These are phyloP conservation scores for Onychomys torridus DNA, from an alignment of 2,797 vertebrate species.

Conservation along the genomic window DNA sequence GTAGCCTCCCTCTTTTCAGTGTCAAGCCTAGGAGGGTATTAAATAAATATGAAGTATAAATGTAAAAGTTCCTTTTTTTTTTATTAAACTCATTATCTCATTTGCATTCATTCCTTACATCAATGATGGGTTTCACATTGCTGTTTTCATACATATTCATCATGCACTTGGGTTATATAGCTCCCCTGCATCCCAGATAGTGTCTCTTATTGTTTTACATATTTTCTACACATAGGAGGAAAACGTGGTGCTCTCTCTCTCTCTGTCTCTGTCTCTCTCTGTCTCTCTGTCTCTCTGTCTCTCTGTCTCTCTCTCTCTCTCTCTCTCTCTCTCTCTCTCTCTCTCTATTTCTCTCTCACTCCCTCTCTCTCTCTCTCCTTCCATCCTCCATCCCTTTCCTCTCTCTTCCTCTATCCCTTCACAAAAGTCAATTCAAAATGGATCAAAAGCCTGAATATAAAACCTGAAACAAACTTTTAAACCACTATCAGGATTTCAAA, in stretches of 20 bases:
- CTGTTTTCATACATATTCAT: neutral
- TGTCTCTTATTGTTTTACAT: neutral
- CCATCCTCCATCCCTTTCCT: rapidly evolving
- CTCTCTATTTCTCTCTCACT: neutral
- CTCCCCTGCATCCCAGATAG: too few relatives aligned
- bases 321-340: neutral
- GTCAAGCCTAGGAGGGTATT: neutral
- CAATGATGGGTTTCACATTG: neutral
- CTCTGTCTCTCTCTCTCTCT: too few relatives aligned
- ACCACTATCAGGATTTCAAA: neutral
- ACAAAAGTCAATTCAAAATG: neutral
- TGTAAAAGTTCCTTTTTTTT: neutral
- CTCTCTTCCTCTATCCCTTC: neutral
- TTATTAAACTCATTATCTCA: neutral
- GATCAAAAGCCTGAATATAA: neutral
- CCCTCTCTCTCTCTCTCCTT: neutral
- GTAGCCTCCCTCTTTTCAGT: neutral
- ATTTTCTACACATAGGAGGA: neutral
- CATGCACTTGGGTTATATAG: neutral
- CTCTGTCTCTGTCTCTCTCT: neutral
- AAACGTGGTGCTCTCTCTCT: neutral
- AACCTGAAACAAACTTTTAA: neutral
- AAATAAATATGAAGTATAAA: neutral
- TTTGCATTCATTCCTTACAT: neutral
- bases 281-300: neutral